Conservation (phyloP, 1,140 invertebrate genomes). For the Teleopsis dalmanni region DNA sequence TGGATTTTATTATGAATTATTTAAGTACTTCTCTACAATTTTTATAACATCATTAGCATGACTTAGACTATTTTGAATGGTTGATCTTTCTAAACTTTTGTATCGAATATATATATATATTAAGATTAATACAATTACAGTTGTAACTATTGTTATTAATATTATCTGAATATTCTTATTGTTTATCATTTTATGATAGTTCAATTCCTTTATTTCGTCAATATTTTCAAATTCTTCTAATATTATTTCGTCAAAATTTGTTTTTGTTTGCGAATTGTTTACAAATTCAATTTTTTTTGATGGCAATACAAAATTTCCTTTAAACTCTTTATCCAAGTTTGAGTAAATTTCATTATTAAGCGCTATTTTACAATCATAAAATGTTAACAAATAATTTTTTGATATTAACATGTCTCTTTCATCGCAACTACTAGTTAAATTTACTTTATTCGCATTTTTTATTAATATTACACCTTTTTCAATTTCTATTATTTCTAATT, state of each 20-base stretch:
- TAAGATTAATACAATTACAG: not conserved
- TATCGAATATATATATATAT: not conserved
- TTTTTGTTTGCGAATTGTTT: not conserved
- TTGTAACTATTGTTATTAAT: not conserved
- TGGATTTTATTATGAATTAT: not conserved
- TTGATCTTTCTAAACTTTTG: too few relatives aligned
- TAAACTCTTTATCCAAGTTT: not conserved
- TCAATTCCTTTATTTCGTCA: not conserved
- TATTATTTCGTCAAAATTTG: not conserved
- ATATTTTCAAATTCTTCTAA: conserved; percentile 2
- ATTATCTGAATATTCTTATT: not conserved
- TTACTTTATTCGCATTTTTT: not conserved
- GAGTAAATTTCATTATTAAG: not conserved
- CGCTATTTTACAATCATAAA: conserved; percentile 1
- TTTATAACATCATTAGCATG: too few relatives aligned
- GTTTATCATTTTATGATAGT: not conserved
- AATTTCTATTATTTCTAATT: not conserved
- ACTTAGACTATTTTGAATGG: too few relatives aligned
- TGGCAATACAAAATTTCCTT: not conserved
- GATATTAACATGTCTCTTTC: not conserved
- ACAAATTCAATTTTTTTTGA: not conserved
- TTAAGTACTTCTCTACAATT: too few relatives aligned
- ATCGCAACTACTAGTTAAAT: not conserved
- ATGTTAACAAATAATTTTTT: not conserved
- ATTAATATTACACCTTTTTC: not conserved